Evolutionary conservation across 2,113 vertebrate genomes (phyloP), one percentile per base, ranked within the genome.

Genomic region (Dicentrarchus labrax): DNA sequence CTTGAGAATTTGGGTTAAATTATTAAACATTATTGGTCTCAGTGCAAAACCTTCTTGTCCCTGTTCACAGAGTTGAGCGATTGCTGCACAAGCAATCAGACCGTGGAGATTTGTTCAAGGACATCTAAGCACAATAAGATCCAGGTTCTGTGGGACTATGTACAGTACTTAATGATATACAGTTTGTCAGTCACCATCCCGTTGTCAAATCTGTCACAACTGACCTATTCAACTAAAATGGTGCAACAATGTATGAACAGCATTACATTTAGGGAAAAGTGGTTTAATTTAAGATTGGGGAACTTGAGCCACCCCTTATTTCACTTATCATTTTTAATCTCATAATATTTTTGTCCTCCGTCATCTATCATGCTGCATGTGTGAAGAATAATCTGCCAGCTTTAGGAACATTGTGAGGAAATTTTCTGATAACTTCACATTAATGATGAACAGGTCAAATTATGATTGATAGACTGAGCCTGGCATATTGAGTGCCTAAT

Each of bases 381-480:
- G 61, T 5, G 62, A 76, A 67, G 48, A 48, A 54, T 56, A 72
- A 48, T 65, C 47, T n/a, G 66, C 62, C 54, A 81, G 68, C 78
- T 73, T 47, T 5, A 8, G 51, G 56, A 57, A 17, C 15, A 43
- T 45, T 22, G 54, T 61, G 56, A 57, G 51, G 36, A 50, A 47
- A 21, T 56, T 21, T 67, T 36, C 10, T 4, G 39, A 62, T 24
- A 68, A 72, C 67, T 72, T 76, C 8, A 72, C 61, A 76, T 83
- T 67, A 50, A 57, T 56, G 47, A 67, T 61, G 39, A 41, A 66
- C 66, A 36, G 19, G n/a, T 50, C n/a, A 48, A 76, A 67, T 66
- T 36, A 54, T 83, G 72, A 83, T 80, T 79, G 66, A 80, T 62
- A 50, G 66, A 72, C 60, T 56, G 24, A 64, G 57, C 19, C 30